A percentile compares a stretch with the other conserved stretches of the same genome.
Evolutionary conservation across 2,113 vertebrate species (phyloP).

Genomic region (Eonycteris spelaea): DNA sequence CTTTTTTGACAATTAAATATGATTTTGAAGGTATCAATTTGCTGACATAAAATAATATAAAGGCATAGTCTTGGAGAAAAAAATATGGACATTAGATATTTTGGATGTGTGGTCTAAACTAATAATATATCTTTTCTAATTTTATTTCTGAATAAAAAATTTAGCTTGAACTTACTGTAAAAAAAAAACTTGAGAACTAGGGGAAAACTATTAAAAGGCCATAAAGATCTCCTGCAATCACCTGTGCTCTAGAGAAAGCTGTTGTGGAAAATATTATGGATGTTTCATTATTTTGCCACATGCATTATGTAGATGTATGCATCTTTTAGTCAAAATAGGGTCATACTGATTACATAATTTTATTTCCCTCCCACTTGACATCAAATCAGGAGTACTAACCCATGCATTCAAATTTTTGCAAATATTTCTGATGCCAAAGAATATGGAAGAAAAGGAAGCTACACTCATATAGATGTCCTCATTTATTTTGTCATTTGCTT

Average conservation of each 20-base stretch:
- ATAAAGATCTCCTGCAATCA: background rate
- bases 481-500: background rate
- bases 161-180: background rate
- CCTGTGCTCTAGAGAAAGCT: background rate
- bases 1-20: background rate
- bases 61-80: background rate
- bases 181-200: background rate
- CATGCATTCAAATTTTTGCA: background rate
- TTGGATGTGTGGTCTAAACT: background rate
- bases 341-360: background rate
- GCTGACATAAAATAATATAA: conserved; percentile 21
- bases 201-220: background rate
- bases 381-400: background rate
- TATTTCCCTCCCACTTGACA: background rate
- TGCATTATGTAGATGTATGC: background rate
- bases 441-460: background rate
- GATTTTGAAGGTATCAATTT: background rate
- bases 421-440: background rate
- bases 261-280: background rate
- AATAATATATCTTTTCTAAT: background rate
- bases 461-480: background rate
- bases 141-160: conserved; percentile 41
- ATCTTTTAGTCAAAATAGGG: background rate
- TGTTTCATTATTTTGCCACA: background rate
- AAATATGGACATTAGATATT: background rate